Evolutionary conservation across 2,113 vertebrate species (phyloP).

Genomic region (Archilochus colubris): DNA sequence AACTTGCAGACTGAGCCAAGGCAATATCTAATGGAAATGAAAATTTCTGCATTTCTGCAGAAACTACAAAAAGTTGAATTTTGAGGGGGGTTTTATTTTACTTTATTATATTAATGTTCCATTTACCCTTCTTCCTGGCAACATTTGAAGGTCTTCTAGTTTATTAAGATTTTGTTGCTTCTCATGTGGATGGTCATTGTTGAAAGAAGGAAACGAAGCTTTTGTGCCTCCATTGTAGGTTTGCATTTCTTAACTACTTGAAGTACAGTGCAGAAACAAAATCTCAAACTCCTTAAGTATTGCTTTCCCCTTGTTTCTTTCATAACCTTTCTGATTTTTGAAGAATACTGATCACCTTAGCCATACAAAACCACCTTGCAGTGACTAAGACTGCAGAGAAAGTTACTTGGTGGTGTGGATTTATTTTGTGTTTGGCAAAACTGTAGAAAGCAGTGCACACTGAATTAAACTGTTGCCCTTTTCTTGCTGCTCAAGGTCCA

Average conservation of each 20-base stretch:
- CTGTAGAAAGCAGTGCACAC: background rate
- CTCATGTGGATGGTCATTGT: rapidly evolving
- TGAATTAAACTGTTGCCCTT: background rate
- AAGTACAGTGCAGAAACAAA: background rate
- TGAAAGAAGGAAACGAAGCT: background rate
- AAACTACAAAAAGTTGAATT: background rate
- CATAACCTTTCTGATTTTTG: background rate
- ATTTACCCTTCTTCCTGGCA: background rate
- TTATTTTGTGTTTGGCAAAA: background rate
- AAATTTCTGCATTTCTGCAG: background rate
- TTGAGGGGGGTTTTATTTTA: background rate
- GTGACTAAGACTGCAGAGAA: background rate
- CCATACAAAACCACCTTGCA: background rate
- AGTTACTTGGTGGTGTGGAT: background rate
- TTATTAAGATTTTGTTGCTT: background rate
- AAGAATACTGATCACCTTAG: rapidly evolving
- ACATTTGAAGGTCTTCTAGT: background rate
- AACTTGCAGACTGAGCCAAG: background rate
- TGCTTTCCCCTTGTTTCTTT: background rate
- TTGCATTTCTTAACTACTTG: background rate
- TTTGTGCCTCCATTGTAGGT: rapidly evolving
- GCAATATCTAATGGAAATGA: background rate
- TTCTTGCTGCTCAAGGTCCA: background rate
- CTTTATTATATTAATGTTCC: background rate
- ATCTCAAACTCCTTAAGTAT: background rate